These are phyloP conservation scores for Drosophila sordidapex DNA, from an alignment of 2,888 invertebrate genomes.

Conservation along the genomic window DNA sequence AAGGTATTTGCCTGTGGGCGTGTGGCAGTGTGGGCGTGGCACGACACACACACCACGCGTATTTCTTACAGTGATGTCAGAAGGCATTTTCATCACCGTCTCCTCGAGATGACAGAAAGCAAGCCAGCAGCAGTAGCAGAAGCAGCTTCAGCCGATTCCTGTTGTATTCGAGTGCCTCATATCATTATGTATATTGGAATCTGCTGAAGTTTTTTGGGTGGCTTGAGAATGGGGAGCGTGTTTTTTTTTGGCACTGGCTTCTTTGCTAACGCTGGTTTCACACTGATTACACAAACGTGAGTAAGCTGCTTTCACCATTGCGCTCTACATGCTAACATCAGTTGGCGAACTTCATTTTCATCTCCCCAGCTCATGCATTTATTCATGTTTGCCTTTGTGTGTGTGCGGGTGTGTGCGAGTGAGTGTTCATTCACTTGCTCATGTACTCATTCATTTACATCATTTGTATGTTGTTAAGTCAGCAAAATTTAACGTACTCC, in stretches of 20 bases:
- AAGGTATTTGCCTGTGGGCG: constrained; percentile 66
- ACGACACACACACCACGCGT: constrained; percentile 14
- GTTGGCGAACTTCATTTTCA: constrained; percentile 53
- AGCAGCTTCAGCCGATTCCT: constrained; percentile 12
- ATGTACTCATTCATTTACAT: constrained; percentile 78
- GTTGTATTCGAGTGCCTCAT: constrained; percentile 60
- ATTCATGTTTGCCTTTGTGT: constrained; percentile 59
- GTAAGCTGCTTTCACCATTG: constrained; percentile 79
- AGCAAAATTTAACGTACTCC: constrained; percentile 76
- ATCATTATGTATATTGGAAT: constrained; percentile 78
- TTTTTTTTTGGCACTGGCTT: constrained; percentile 30
- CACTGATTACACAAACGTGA: constrained; percentile 83
- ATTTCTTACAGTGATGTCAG: constrained; percentile 76
- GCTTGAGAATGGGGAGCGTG: neutral
- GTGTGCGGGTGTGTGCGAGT: constrained; percentile 12
- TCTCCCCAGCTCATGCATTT: constrained; percentile 64
- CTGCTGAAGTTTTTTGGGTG: constrained; percentile 11
- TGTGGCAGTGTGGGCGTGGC: constrained; percentile 25
- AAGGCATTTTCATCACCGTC: constrained; percentile 71
- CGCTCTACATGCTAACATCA: constrained; percentile 79
- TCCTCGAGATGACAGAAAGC: constrained; percentile 17
- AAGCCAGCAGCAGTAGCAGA: constrained; percentile 10
- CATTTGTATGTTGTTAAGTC: constrained; percentile 81
- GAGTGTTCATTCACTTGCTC: constrained; percentile 58
- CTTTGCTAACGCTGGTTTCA: constrained; percentile 66